Evolutionary conservation across 2,113 vertebrate species (phyloP), one percentile per base, ranked within the genome.

Genomic region (Balaeniceps rex): DNA sequence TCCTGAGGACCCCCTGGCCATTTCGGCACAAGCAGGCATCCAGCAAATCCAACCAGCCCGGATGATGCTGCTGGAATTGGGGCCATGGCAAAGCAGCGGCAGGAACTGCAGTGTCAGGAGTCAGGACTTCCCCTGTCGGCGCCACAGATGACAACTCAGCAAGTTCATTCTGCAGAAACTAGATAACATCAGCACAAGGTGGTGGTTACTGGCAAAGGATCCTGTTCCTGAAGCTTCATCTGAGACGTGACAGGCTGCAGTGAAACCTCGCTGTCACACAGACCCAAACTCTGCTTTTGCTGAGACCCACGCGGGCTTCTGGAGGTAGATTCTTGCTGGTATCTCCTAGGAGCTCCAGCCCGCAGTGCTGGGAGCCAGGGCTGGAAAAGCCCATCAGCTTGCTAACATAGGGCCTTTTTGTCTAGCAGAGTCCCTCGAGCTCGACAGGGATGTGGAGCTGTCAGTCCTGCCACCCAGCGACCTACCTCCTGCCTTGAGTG

Each of bases 121-220:
- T 83, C 55, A 98, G 98, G 97, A 98, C 97, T 98, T 98, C 97
- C 98, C 98, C 98, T 95, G 83, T 92, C 4, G 3, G 79, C 38
- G 44, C 86, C 71, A 90, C 88, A 80, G 92, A 92, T 97, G 94
- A 88, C 61, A 98, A 72, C 94, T 97, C 96, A 97, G 96, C 28
- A 90, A 96, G 95, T 96, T 93, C 93, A 97, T 98, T 98, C 98
- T 98, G 97, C 96, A 98, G 98, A 98, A 98, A 93, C 84, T 46
- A 88, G 98, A 98, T 98, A 98, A 97, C 96, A 98, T 98, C 98
- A 98, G 91, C 93, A 75, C 12, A 91, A 54, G 74, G 93, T 93
- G 46, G 94, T 96, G 86, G 95, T 98, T 98, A 98, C 98, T 95
- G 97, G 97, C 97, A 97, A 83, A 94, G 77, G 69, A 80, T 95